A percentile compares a stretch with the other conserved stretches of the same genome.
phyloP scores from a whole-genome alignment of 2,113 vertebrate species.

The Raja brachyura region DNA sequence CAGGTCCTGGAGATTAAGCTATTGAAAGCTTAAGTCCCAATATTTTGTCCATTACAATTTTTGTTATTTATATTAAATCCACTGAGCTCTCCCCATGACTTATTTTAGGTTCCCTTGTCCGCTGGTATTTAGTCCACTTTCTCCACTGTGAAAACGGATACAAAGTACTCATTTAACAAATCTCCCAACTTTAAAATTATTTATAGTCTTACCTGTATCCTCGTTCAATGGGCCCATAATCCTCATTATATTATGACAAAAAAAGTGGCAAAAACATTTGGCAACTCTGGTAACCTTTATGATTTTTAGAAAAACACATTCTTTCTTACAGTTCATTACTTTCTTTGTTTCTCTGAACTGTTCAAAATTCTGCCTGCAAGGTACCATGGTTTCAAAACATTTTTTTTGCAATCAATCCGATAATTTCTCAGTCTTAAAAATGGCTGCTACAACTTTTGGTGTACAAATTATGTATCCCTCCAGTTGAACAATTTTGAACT shows the following conservation, averaged over 20 bases:
- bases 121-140: conserved; percentile 22
- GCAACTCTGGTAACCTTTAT: neutral
- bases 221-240: neutral
- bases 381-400: neutral
- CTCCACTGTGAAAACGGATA: conserved; percentile 28
- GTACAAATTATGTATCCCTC: neutral
- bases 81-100: conserved; percentile 15
- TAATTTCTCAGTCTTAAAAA: neutral
- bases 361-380: neutral
- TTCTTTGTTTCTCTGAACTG: neutral
- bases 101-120: conserved; percentile 25
- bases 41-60: no score
- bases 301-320: neutral
- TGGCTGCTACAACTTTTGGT: neutral
- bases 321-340: neutral
- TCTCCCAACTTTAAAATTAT: neutral
- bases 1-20: conserved; percentile 16
- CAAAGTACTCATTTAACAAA: neutral
- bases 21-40: conserved; percentile 5
- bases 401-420: neutral
- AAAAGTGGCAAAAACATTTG: neutral
- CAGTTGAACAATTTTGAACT: neutral
- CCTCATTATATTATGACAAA: neutral
- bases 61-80: no score
- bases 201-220: conserved; percentile 15